Evolutionary conservation across 2,797 vertebrate species (phyloP).

Genomic region (Amazonetta brasiliensis): DNA sequence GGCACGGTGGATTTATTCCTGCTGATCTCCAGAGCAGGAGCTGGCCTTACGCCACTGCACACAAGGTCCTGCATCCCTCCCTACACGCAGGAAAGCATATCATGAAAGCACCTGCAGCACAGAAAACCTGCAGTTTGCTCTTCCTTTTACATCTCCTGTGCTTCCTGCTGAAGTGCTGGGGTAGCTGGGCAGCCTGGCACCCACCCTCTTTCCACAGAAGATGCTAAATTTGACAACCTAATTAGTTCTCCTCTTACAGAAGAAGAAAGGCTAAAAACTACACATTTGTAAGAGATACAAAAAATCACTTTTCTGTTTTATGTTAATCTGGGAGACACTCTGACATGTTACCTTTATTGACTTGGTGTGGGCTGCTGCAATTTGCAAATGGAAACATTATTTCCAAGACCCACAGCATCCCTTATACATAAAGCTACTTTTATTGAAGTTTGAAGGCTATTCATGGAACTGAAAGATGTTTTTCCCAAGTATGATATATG

Average conservation of each 20-base stretch:
- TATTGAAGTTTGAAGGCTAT: not conserved
- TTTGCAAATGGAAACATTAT: not conserved
- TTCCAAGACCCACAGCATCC: not conserved
- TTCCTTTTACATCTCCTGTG: not conserved
- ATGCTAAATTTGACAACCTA: not conserved
- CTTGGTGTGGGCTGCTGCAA: not conserved
- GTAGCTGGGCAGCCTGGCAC: fast-evolving
- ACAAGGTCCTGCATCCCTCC: fast-evolving
- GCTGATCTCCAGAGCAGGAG: not conserved
- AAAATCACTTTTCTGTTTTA: not conserved
- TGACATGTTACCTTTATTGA: not conserved
- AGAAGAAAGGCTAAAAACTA: not conserved
- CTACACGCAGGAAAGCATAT: fast-evolving
- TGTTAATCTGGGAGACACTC: not conserved
- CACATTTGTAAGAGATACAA: not conserved
- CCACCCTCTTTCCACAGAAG: not conserved
- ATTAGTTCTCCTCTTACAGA: not conserved
- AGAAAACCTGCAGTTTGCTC: not conserved
- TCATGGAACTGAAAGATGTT: not conserved
- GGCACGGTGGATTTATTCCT: not conserved
- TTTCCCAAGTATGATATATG: not conserved
- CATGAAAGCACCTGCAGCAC: not conserved
- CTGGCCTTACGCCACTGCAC: not conserved
- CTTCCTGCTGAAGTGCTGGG: not conserved
- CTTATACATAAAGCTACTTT: not conserved